Percentiles rank a stretch among this genome's conserved stretches.
These are phyloP conservation scores for Amiota minor DNA, from an alignment of 2,888 invertebrate species.

Conservation along the genomic window DNA sequence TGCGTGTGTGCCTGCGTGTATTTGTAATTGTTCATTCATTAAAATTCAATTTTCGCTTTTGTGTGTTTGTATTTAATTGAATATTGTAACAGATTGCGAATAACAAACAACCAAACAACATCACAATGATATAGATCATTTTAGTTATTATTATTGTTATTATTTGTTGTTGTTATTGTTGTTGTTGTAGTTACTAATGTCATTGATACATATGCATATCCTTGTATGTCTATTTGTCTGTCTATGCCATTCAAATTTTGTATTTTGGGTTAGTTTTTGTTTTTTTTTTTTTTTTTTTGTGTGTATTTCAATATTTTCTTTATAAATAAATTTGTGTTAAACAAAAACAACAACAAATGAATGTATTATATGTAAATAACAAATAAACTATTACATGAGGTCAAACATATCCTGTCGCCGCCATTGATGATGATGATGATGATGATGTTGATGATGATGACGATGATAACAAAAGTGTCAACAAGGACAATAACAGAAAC, in stretches of 20 bases:
- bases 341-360: background rate
- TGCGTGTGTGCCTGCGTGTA: background rate
- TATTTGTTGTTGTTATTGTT: conserved; percentile 8
- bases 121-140: conserved; percentile 14
- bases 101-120: conserved; percentile 5
- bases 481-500: no score
- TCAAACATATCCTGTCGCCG: background rate
- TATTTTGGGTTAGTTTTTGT: no score
- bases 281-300: no score
- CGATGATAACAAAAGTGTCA: no score
- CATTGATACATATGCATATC: background rate
- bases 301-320: no score
- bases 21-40: conserved; percentile 48
- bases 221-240: background rate
- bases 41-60: conserved; percentile 51
- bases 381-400: background rate
- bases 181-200: background rate
- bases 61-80: conserved; percentile 42
- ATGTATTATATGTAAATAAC: background rate
- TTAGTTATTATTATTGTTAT: conserved; percentile 5
- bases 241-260: no score
- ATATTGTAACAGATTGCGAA: conserved; percentile 42
- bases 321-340: no score
- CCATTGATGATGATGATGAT: no score
- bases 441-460: no score